Percentiles rank a stretch among this genome's conserved stretches.
Conservation (phyloP, 2,888 invertebrate genomes). For the Serripes groenlandicus region DNA sequence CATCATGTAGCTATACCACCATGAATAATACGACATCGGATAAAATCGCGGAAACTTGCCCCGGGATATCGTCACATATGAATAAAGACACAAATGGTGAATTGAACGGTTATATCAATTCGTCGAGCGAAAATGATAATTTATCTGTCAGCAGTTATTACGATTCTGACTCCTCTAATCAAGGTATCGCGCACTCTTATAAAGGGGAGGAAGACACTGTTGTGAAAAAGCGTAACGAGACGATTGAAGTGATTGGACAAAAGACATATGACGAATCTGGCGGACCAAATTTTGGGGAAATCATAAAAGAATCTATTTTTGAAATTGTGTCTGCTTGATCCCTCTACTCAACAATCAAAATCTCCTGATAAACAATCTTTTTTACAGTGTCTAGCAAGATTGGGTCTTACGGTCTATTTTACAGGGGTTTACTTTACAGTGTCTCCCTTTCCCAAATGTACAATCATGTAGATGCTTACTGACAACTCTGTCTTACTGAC, state of each 20-base stretch:
- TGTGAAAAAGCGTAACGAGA: slow-evolving; percentile 44
- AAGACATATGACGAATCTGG: slow-evolving; percentile 53
- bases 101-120: slow-evolving; percentile 38
- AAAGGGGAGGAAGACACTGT: slow-evolving; percentile 34
- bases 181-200: slow-evolving; percentile 43
- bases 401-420: no score
- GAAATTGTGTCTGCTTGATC: slow-evolving; percentile 92
- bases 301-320: slow-evolving; percentile 96
- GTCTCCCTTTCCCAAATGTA: no score
- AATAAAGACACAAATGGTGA: slow-evolving; percentile 77
- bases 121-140: slow-evolving; percentile 56
- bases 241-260: slow-evolving; percentile 51
- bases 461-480: no score
- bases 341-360: no score
- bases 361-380: no score
- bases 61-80: slow-evolving; percentile 82
- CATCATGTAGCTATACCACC: slow-evolving; percentile 76
- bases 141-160: slow-evolving; percentile 63
- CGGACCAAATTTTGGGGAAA: slow-evolving; percentile 92
- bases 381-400: no score
- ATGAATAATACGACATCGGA: slow-evolving; percentile 83
- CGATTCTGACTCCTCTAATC: slow-evolving; percentile 66
- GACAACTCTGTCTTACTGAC: slow-evolving; percentile 92
- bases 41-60: slow-evolving; percentile 81
- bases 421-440: no score